phyloP scores from a whole-genome alignment of 2,797 vertebrate species.

The Rhyacichthys aspro region DNA sequence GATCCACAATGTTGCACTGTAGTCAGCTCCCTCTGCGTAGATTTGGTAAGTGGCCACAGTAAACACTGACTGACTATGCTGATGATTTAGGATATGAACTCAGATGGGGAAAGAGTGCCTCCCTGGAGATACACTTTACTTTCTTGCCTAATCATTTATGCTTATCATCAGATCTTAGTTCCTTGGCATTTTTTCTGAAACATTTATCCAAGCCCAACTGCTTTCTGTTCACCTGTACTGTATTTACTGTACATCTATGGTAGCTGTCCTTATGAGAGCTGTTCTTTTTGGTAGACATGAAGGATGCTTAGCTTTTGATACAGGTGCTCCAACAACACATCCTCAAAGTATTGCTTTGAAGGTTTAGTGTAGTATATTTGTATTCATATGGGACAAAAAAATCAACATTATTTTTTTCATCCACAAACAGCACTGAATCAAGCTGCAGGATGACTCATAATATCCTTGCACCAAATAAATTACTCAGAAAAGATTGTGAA shows the following conservation, averaged over 20 bases:
- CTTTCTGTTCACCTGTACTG: neutral
- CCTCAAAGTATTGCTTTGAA: too few relatives aligned
- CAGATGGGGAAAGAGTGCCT: slow-evolving; percentile 75
- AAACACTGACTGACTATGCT: slow-evolving; percentile 43
- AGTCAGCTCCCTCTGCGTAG: slow-evolving; percentile 19
- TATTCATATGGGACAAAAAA: too few relatives aligned
- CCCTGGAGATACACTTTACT: slow-evolving; percentile 73
- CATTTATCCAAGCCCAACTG: slow-evolving; percentile 19
- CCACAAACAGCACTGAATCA: neutral
- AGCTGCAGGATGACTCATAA: neutral
- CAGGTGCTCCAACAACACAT: too few relatives aligned
- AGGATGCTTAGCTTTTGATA: too few relatives aligned
- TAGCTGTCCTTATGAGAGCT: neutral
- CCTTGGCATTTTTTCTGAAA: slow-evolving; percentile 19
- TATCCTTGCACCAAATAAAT: slow-evolving; percentile 1
- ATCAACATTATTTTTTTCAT: neutral
- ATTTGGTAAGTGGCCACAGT: slow-evolving; percentile 54
- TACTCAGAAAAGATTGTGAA: neutral
- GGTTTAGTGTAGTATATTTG: too few relatives aligned
- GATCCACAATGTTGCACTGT: slow-evolving; percentile 23
- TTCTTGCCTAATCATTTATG: slow-evolving; percentile 42
- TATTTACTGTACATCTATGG: neutral
- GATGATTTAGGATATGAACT: slow-evolving; percentile 48
- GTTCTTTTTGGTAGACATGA: too few relatives aligned
- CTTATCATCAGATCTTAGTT: slow-evolving; percentile 33